phyloP scores from a whole-genome alignment of 2,888 invertebrate species.

The Timandra comae region DNA sequence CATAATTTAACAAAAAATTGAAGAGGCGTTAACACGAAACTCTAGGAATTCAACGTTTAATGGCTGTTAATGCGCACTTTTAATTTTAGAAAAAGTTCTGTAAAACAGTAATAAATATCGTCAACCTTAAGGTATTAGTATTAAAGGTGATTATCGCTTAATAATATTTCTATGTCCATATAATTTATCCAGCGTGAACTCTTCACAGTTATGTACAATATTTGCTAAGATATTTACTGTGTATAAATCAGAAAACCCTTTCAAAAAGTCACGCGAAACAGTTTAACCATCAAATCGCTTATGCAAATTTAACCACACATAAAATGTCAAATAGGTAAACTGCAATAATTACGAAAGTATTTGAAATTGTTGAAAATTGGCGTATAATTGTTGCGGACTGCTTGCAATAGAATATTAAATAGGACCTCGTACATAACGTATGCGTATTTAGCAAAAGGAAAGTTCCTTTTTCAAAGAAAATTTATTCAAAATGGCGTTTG shows the following conservation, averaged over 20 bases:
- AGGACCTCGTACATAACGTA: too few relatives aligned
- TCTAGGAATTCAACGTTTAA: slow-evolving; percentile 5
- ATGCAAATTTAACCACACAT: slow-evolving; percentile 6
- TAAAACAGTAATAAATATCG: too few relatives aligned
- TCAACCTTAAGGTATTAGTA: too few relatives aligned
- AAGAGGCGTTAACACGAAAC: slow-evolving; percentile 10
- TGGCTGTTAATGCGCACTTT: not conserved
- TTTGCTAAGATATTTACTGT: too few relatives aligned
- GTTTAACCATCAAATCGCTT: slow-evolving; percentile 3
- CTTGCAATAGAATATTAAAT: slow-evolving; percentile 13
- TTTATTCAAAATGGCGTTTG: too few relatives aligned
- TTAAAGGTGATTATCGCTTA: not conserved
- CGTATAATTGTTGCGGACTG: slow-evolving; percentile 14
- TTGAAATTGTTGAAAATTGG: slow-evolving; percentile 18
- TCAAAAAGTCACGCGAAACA: slow-evolving; percentile 2
- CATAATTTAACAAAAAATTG: slow-evolving; percentile 1
- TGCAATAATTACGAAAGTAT: slow-evolving; percentile 12
- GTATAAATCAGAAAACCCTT: not conserved
- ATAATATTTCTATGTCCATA: too few relatives aligned
- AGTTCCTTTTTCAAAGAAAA: too few relatives aligned
- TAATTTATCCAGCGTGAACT: not conserved
- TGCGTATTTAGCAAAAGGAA: too few relatives aligned
- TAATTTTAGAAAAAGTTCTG: too few relatives aligned
- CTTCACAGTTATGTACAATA: too few relatives aligned
- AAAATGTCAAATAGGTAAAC: slow-evolving; percentile 11